Percentiles rank a stretch among this genome's conserved stretches.
phyloP scores from a whole-genome alignment of 1,140 invertebrate species.

The Camponotus floridanus region DNA sequence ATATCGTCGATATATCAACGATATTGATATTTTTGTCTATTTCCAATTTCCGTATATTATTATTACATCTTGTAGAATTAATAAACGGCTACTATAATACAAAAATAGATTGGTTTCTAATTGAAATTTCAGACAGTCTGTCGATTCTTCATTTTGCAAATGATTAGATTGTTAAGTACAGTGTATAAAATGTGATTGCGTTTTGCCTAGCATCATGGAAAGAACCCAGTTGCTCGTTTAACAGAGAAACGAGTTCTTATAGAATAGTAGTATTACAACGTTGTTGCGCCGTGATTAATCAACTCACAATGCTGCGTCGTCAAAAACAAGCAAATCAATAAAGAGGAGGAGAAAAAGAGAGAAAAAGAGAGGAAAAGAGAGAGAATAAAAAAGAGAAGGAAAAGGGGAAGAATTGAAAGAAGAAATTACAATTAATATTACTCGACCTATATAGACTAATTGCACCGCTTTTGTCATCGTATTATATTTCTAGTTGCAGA shows the following conservation, averaged over 20 bases:
- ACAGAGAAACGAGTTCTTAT: conserved; percentile 18
- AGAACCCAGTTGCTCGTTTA: conserved; percentile 1
- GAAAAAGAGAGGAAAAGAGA: too few species aligned
- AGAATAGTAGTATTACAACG: neutral
- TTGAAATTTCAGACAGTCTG: conserved; percentile 15
- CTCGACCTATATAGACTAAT: neutral
- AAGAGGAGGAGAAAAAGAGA: too few species aligned
- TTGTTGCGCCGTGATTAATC: conserved; percentile 32
- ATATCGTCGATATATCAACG: neutral
- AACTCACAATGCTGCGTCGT: neutral
- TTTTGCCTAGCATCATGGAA: neutral
- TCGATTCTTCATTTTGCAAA: neutral
- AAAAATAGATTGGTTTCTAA: conserved; percentile 4
- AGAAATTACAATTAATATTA: conserved; percentile 6
- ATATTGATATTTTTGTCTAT: neutral
- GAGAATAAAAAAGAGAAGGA: too few species aligned
- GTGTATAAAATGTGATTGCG: conserved; percentile 32
- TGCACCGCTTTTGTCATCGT: neutral
- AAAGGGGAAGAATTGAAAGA: too few species aligned
- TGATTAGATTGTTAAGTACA: neutral
- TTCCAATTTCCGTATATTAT: neutral
- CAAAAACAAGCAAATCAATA: conserved; percentile 21
- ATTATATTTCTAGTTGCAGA: conserved; percentile 19
- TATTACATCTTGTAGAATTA: neutral
- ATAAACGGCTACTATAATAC: neutral